Conservation (phyloP, 2,797 vertebrate genomes). For the Tolypeutes matacus region DNA sequence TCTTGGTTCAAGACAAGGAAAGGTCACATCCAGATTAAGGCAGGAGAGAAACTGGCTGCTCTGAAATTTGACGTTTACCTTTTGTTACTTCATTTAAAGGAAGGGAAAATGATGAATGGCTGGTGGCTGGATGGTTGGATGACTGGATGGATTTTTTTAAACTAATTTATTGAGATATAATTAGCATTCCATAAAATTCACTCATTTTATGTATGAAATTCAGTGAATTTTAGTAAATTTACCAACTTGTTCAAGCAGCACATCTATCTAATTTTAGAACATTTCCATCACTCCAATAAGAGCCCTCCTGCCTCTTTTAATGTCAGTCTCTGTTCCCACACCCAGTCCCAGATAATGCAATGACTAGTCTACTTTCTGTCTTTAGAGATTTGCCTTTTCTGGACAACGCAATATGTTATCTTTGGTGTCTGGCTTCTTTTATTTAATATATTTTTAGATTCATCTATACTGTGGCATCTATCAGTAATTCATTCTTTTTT, state of each 20-base stretch:
- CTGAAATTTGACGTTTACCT: background rate
- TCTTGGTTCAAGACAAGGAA: background rate
- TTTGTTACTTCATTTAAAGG: background rate
- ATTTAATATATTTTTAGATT: background rate
- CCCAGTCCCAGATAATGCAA: background rate
- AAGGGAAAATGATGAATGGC: background rate
- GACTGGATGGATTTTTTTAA: background rate
- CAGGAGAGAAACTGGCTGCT: background rate
- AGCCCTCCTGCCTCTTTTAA: background rate
- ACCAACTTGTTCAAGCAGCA: background rate
- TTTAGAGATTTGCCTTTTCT: background rate
- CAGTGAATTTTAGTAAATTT: conserved; percentile 6
- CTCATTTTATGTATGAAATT: background rate
- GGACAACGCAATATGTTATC: background rate
- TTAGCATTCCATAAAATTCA: background rate
- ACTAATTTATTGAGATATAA: conserved; percentile 14
- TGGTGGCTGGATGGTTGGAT: background rate
- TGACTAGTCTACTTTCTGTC: background rate
- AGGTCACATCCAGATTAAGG: background rate
- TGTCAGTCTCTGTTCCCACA: background rate
- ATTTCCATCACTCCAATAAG: background rate
- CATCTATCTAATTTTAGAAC: background rate
- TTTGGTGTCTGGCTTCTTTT: background rate
- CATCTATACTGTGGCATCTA: background rate
- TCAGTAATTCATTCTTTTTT: background rate